Conservation (phyloP, 2,797 vertebrate genomes). For the Hemitrygon akajei region DNA sequence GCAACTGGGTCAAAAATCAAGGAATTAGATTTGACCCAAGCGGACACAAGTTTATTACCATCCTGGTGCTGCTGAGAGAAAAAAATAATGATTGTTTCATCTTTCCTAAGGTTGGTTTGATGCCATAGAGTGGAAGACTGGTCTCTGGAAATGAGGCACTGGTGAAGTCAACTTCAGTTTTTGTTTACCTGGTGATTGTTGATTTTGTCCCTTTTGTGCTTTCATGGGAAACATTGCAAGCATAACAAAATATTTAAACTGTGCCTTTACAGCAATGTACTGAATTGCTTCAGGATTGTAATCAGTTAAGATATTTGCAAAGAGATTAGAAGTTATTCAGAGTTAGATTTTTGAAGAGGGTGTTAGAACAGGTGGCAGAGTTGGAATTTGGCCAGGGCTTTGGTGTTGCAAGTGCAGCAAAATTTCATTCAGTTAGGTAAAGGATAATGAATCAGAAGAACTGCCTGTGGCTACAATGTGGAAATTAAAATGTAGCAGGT, state of each 20-base stretch:
- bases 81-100: no score
- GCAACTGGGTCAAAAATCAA: no score
- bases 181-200: neutral
- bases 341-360: neutral
- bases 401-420: neutral
- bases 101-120: no score
- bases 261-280: neutral
- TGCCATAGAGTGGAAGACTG: no score
- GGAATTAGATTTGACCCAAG: no score
- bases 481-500: no score
- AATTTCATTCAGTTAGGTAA: neutral
- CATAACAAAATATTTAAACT: neutral
- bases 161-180: neutral
- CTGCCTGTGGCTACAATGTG: neutral
- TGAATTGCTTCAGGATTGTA: neutral
- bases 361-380: neutral
- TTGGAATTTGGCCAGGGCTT: neutral
- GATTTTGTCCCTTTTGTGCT: neutral
- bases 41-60: no score
- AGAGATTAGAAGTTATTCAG: neutral
- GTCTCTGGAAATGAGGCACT: no score
- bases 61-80: no score
- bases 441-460: neutral
- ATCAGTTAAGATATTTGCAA: neutral
- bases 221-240: neutral